Conservation (phyloP, 2,113 vertebrate species). For the Strigops habroptila region DNA sequence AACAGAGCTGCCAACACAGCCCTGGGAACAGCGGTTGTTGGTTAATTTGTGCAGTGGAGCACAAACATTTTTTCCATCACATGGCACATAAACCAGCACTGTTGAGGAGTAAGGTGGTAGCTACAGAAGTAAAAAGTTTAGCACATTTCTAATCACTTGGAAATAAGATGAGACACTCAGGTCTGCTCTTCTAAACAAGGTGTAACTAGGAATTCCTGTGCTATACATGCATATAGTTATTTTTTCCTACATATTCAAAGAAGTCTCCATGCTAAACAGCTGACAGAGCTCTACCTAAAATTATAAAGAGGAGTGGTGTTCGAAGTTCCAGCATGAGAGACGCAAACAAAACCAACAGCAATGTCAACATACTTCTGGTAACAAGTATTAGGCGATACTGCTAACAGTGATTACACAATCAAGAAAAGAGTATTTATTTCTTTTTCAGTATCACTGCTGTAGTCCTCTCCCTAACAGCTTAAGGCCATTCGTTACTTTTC, state of each 20-base stretch:
- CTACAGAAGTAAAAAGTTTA: not conserved
- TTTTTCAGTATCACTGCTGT: not conserved
- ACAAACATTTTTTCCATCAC: constrained; percentile 43
- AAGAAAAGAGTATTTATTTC: not conserved
- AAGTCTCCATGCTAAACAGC: not conserved
- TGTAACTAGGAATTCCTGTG: not conserved
- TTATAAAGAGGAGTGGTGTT: not conserved
- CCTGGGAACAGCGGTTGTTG: constrained; percentile 24
- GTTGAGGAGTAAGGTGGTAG: not conserved
- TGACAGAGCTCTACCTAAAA: not conserved
- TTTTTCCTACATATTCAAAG: not conserved
- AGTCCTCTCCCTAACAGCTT: not conserved
- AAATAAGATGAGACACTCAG: not conserved
- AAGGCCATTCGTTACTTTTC: not conserved
- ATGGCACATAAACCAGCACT: not conserved
- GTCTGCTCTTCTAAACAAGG: not conserved
- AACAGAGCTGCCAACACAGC: constrained; percentile 34
- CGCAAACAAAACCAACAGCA: not conserved
- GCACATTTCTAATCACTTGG: not conserved
- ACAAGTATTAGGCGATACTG: not conserved
- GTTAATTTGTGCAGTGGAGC: constrained; percentile 54
- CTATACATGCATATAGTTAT: not conserved
- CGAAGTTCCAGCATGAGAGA: not conserved
- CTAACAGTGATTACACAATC: not conserved
- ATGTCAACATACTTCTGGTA: not conserved